These are phyloP conservation scores for Nycticorax nycticorax DNA, from an alignment of 2,113 vertebrate genomes.

Conservation along the genomic window DNA sequence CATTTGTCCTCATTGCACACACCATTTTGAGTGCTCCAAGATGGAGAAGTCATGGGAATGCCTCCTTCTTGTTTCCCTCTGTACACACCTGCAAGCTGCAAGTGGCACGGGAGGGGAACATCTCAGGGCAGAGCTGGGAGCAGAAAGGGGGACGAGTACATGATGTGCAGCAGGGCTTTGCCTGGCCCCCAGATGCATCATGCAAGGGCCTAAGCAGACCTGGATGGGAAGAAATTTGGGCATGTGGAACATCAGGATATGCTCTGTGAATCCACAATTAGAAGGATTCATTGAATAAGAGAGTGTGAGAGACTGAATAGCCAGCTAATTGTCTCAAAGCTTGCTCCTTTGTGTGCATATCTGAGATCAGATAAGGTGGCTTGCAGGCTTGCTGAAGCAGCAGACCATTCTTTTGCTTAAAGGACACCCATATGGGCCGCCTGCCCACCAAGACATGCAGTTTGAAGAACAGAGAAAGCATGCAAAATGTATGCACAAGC, in stretches of 20 bases:
- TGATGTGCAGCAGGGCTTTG: not conserved
- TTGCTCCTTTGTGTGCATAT: too few relatives aligned
- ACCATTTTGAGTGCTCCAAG: not conserved
- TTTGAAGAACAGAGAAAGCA: too few relatives aligned
- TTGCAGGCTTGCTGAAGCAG: too few relatives aligned
- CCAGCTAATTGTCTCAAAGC: too few relatives aligned
- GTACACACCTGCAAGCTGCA: rapidly evolving
- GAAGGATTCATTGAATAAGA: not conserved
- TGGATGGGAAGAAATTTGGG: not conserved
- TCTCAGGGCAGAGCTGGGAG: not conserved
- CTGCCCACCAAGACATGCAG: too few relatives aligned
- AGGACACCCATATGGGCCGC: too few relatives aligned
- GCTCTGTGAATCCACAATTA: not conserved
- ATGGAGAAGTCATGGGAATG: rapidly evolving
- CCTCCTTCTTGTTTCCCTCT: not conserved
- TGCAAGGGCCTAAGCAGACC: not conserved
- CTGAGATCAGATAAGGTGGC: too few relatives aligned
- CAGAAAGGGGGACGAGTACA: rapidly evolving
- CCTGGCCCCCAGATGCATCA: rapidly evolving
- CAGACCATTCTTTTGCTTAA: too few relatives aligned
- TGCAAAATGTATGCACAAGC: too few relatives aligned
- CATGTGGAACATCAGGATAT: not conserved
- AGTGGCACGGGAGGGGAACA: not conserved
- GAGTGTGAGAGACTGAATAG: too few relatives aligned
- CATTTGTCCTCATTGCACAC: not conserved